Evolutionary conservation across 2,888 invertebrate species (phyloP).

Genomic region (Watsonalla cultraria): DNA sequence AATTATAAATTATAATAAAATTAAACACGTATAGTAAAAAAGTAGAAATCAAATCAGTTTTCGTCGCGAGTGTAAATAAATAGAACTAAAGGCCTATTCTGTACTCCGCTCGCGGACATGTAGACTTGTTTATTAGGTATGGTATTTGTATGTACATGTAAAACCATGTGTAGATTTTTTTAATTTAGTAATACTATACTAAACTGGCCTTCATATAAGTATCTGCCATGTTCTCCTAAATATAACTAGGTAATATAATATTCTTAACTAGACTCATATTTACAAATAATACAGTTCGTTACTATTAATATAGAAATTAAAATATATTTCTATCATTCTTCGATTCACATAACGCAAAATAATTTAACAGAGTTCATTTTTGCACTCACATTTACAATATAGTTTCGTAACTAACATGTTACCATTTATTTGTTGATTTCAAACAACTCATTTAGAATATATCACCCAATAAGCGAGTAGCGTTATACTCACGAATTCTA

Average conservation of each 20-base stretch:
- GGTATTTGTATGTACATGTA: constrained; percentile 73
- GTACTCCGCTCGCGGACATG: constrained; percentile 50
- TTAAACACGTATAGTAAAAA: neutral
- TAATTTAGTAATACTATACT: constrained; percentile 83
- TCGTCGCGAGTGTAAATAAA: constrained; percentile 4
- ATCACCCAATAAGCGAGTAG: constrained; percentile 78
- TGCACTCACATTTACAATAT: constrained; percentile 78
- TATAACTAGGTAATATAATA: constrained; percentile 80
- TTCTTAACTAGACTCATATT: constrained; percentile 79
- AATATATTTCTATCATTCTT: constrained; percentile 79
- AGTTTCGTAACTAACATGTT: constrained; percentile 69
- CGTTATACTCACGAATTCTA: constrained; percentile 71
- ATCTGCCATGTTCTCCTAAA: constrained; percentile 81
- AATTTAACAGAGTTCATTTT: constrained; percentile 79
- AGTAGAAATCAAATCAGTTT: neutral
- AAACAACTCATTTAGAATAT: constrained; percentile 75
- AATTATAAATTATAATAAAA: neutral
- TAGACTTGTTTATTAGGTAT: constrained; percentile 37
- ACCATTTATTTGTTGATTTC: constrained; percentile 65
- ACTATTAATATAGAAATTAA: constrained; percentile 76
- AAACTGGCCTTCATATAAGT: constrained; percentile 86
- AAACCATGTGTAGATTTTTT: constrained; percentile 77
- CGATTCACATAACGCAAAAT: constrained; percentile 80
- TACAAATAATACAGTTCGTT: constrained; percentile 82
- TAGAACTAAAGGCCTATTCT: constrained; percentile 22